A percentile compares a stretch with the other conserved stretches of the same genome.
Conservation (phyloP, 2,113 vertebrate genomes). For the Chiloscyllium plagiosum region DNA sequence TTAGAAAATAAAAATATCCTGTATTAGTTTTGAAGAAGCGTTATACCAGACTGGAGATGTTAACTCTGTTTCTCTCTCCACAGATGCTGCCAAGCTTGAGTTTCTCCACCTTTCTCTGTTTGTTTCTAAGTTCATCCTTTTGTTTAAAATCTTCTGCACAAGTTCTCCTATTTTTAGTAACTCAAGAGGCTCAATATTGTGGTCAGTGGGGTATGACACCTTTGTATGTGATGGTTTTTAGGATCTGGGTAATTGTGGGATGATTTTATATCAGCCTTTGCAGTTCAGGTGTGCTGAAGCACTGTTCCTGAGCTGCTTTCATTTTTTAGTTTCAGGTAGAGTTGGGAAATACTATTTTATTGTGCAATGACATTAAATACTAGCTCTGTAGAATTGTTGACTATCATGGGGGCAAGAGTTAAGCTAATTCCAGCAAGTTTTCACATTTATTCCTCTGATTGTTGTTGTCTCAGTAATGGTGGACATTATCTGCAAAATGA, state of each 20-base stretch:
- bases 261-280: not conserved
- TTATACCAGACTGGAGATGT: no score
- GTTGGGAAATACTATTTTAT: not conserved
- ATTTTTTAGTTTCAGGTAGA: not conserved
- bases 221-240: not conserved
- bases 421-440: not conserved
- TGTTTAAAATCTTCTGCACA: not conserved
- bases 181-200: not conserved
- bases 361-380: not conserved
- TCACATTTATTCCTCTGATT: not conserved
- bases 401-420: not conserved
- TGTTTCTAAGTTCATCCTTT: not conserved
- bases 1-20: not conserved
- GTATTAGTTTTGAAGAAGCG: no score
- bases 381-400: not conserved
- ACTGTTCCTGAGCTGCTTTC: not conserved
- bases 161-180: not conserved
- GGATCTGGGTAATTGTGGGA: not conserved
- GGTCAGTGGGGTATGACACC: not conserved
- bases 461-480: not conserved
- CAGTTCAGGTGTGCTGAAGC: not conserved
- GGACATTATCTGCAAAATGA: not conserved
- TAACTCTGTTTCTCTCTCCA: no score
- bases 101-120: no score
- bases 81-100: no score